Base-by-base conservation (phyloP, 2,888 invertebrate species). In the Eristalinus sepulchralis region DNA sequence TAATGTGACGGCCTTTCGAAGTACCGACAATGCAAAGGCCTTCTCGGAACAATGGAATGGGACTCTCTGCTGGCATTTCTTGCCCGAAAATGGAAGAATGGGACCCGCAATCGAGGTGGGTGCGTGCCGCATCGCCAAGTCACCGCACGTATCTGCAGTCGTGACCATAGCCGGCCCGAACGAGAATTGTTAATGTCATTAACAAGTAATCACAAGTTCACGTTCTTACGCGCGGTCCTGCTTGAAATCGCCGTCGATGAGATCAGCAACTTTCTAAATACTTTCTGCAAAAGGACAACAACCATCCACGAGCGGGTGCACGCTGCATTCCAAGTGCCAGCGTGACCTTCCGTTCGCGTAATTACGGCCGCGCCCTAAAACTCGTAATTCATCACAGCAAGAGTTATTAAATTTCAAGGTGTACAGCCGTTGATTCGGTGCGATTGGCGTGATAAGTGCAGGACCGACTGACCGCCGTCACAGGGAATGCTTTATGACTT, bases 201-300 rank as follows among this genome's bases (percentile, higher is more conserved):
- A 80, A 73, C 73, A 73, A 80, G 80, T 73, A 67, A 73, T 68
- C 73, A 80, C 53, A 67, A 73, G 73, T 81, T 68, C 67, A 81
- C 63, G 20, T 67, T 59, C 36, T 55, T 20, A 53, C 66, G 60
- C 20, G 31, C 47, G 31, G 66, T 73, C 73, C 72, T 78, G 39
- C 39, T 68, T 59, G 53, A 68, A 20, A 64, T n/a, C 4, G 39
- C 8, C 10, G 8, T 2, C 47, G 80, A 80, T 80, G 80, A 80
- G 80, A 80, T 81, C 80, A 81, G 73, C 31, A 36, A 68, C 80
- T 81, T 81, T 81, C 80, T 67, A 81, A 73, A 81, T 73, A 64
- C 22, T 68, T 68, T 73, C 73, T 68, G 67, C 63, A 68, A 73
- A 68, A 67, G 67, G 80, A 73, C 73, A 68, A 63, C 80, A 68